Conservation (phyloP, 2,113 vertebrate genomes). For the Mustela lutreola region DNA sequence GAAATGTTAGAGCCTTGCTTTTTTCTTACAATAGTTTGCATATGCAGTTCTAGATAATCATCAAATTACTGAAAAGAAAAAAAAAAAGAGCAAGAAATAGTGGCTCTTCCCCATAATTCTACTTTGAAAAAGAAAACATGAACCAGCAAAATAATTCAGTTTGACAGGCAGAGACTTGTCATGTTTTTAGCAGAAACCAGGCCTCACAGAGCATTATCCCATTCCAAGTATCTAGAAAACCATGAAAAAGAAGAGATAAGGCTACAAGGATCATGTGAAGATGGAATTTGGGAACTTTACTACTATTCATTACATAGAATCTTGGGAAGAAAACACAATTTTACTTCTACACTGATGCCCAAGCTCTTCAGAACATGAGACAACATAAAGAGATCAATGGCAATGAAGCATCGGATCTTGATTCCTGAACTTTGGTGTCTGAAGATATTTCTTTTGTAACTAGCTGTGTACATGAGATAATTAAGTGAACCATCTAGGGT, state of each 20-base stretch:
- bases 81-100: background rate
- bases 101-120: conserved; percentile 31
- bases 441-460: background rate
- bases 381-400: background rate
- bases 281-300: background rate
- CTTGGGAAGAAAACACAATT: conserved; percentile 41
- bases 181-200: background rate
- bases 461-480: background rate
- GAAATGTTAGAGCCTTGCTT: background rate
- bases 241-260: background rate
- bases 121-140: conserved; percentile 38
- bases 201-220: background rate
- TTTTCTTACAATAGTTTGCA: background rate
- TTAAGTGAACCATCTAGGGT: background rate
- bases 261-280: background rate
- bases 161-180: conserved; percentile 34
- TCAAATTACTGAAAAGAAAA: conserved; percentile 6
- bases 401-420: background rate
- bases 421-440: background rate
- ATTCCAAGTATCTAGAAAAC: conserved; percentile 44
- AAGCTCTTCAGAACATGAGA: background rate
- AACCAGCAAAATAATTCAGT: conserved; percentile 55
- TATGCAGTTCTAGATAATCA: conserved; percentile 22
- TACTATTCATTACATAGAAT: conserved; percentile 40
- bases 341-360: conserved; percentile 23